Conservation (phyloP, 2,888 invertebrate genomes). For the Actias luna region DNA sequence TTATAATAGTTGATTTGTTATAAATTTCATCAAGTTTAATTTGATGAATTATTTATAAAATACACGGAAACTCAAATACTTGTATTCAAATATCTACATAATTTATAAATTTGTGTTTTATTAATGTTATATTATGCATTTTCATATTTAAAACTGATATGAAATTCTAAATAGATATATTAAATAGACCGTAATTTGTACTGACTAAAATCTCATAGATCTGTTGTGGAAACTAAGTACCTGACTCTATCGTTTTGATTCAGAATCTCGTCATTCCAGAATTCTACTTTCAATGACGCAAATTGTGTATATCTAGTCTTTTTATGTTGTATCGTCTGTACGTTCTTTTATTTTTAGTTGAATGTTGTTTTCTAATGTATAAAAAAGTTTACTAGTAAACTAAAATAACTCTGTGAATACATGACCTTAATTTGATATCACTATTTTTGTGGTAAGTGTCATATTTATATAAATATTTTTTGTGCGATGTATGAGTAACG, state of each 20-base stretch:
- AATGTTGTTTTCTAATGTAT: neutral
- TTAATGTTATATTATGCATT: too few relatives aligned
- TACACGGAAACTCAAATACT: neutral
- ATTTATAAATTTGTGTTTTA: neutral
- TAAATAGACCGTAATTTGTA: neutral
- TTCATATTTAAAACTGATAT: neutral
- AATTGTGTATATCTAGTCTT: slow-evolving; percentile 12
- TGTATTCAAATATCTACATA: neutral
- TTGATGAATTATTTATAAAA: neutral
- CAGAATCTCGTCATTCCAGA: slow-evolving; percentile 20
- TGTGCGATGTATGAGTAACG: too few relatives aligned
- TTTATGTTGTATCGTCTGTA: slow-evolving; percentile 10
- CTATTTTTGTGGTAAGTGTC: too few relatives aligned
- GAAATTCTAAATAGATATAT: neutral
- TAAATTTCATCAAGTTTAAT: neutral
- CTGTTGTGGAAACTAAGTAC: neutral
- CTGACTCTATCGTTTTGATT: slow-evolving; percentile 5
- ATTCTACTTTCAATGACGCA: neutral
- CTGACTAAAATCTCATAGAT: neutral
- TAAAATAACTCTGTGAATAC: too few relatives aligned
- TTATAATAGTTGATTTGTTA: neutral
- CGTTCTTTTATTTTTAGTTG: neutral
- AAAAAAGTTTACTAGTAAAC: neutral
- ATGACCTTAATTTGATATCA: too few relatives aligned
- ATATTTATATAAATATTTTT: too few relatives aligned